Percentiles rank a stretch among this genome's conserved stretches.
These are phyloP conservation scores for Microplitis manilae DNA, from an alignment of 2,888 invertebrate species.

Conservation along the genomic window DNA sequence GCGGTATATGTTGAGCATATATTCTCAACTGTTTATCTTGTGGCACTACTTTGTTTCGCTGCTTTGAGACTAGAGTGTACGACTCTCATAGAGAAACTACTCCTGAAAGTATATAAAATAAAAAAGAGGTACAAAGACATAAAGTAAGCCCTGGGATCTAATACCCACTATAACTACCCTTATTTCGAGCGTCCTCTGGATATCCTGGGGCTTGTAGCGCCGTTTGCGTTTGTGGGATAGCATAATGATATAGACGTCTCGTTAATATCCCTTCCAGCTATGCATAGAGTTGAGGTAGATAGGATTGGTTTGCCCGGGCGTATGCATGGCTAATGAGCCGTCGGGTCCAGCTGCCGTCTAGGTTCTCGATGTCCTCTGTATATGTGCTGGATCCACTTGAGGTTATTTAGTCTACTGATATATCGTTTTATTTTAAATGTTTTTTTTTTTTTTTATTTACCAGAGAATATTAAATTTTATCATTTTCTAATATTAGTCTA, in stretches of 20 bases:
- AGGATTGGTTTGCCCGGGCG: slow-evolving; percentile 63
- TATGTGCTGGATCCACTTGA: not conserved
- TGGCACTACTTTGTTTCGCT: slow-evolving; percentile 37
- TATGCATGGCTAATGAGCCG: slow-evolving; percentile 67
- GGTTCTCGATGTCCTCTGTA: slow-evolving; percentile 32
- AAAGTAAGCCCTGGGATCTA: slow-evolving; percentile 44
- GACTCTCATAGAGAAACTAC: not conserved
- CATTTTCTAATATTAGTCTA: too few relatives aligned
- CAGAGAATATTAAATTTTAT: not conserved
- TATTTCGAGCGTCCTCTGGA: slow-evolving; percentile 53
- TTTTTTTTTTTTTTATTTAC: slow-evolving; percentile 2
- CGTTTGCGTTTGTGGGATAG: slow-evolving; percentile 53
- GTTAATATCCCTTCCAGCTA: slow-evolving; percentile 60
- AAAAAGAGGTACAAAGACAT: slow-evolving; percentile 16
- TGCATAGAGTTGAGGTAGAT: slow-evolving; percentile 50
- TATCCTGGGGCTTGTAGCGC: slow-evolving; percentile 36
- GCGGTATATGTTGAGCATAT: slow-evolving; percentile 55
- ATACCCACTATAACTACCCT: slow-evolving; percentile 54
- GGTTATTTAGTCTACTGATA: not conserved
- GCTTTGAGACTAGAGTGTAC: slow-evolving; percentile 31
- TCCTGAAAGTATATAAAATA: slow-evolving; percentile 18
- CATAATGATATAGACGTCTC: slow-evolving; percentile 70
- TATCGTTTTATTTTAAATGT: not conserved
- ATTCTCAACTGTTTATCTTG: slow-evolving; percentile 51
- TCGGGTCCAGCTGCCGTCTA: slow-evolving; percentile 52